These are phyloP conservation scores for Trididemnum clinides DNA, from an alignment of 23 tunicate species.

Conservation along the genomic window DNA sequence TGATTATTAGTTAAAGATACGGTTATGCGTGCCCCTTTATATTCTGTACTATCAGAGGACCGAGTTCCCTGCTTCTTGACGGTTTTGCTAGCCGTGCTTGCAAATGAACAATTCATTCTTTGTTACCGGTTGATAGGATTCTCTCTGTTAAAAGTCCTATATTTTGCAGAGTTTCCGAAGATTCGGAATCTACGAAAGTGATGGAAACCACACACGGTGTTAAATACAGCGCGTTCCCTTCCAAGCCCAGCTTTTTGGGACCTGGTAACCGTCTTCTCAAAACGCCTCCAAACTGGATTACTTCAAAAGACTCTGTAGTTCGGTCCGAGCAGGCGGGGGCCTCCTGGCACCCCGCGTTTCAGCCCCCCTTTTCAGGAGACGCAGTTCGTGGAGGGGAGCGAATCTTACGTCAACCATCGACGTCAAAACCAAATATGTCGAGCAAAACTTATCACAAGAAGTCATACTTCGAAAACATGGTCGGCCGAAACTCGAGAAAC, in stretches of 20 bases:
- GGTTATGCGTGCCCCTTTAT: too few relatives aligned
- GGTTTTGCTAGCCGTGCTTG: too few relatives aligned
- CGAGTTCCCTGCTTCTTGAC: too few relatives aligned
- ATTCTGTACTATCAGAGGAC: too few relatives aligned
- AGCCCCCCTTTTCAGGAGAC: background rate
- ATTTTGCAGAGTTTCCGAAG: too few relatives aligned
- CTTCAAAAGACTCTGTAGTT: slow-evolving; percentile 8
- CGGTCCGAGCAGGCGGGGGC: background rate
- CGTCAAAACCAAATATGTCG: background rate
- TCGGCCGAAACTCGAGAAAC: background rate
- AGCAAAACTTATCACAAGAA: slow-evolving; percentile 13
- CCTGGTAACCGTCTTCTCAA: slow-evolving; percentile 31
- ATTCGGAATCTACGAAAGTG: slow-evolving; percentile 25
- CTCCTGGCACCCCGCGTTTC: background rate
- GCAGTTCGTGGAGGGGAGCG: background rate
- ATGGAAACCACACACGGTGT: slow-evolving; percentile 63
- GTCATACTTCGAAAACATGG: background rate
- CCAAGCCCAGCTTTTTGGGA: slow-evolving; percentile 18
- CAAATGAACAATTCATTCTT: too few relatives aligned
- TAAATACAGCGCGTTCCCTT: slow-evolving; percentile 42
- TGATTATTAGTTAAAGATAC: too few relatives aligned
- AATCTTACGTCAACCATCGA: background rate
- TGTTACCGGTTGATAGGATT: too few relatives aligned
- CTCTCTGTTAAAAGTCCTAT: too few relatives aligned
- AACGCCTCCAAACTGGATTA: slow-evolving; percentile 29